A percentile compares a stretch with the other conserved stretches of the same genome.
phyloP scores from a whole-genome alignment of 1,140 invertebrate genomes.

The Leguminivora glycinivorella region DNA sequence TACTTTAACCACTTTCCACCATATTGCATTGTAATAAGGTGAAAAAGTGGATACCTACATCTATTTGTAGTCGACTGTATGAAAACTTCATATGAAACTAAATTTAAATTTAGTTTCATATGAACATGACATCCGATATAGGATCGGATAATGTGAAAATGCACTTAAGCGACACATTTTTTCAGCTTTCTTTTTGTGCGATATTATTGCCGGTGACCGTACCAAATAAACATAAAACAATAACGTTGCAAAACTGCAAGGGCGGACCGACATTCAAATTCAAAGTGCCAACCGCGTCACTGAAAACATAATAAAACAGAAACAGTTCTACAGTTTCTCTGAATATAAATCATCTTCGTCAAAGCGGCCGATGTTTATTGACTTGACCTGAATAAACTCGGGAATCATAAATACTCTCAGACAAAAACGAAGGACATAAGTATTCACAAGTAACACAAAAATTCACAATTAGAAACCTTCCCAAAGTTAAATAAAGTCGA shows the following conservation, averaged over 20 bases:
- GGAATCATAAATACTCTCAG: not conserved
- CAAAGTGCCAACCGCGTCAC: not conserved
- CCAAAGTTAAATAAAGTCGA: not conserved
- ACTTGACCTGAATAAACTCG: not conserved
- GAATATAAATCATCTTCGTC: constrained; percentile 2
- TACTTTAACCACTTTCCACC: too few relatives aligned
- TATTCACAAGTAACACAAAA: not conserved
- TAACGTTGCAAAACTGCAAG: not conserved
- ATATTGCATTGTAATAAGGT: too few relatives aligned
- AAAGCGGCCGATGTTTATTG: not conserved
- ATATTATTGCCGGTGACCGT: not conserved
- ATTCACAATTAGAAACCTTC: not conserved
- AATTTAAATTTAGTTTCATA: too few relatives aligned
- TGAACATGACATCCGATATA: too few relatives aligned
- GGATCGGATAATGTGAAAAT: too few relatives aligned
- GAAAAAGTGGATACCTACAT: too few relatives aligned
- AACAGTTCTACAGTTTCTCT: not conserved
- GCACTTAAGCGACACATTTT: too few relatives aligned
- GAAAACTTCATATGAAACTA: too few relatives aligned
- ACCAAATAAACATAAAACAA: not conserved
- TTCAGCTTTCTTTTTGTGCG: too few relatives aligned
- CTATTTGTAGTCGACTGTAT: too few relatives aligned
- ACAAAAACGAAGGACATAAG: not conserved
- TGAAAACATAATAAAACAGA: not conserved
- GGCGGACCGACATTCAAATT: not conserved